Base-by-base conservation (phyloP, 37 sponge, comb jelly and placozoan genomes). In the Theonella swinhoei region DNA sequence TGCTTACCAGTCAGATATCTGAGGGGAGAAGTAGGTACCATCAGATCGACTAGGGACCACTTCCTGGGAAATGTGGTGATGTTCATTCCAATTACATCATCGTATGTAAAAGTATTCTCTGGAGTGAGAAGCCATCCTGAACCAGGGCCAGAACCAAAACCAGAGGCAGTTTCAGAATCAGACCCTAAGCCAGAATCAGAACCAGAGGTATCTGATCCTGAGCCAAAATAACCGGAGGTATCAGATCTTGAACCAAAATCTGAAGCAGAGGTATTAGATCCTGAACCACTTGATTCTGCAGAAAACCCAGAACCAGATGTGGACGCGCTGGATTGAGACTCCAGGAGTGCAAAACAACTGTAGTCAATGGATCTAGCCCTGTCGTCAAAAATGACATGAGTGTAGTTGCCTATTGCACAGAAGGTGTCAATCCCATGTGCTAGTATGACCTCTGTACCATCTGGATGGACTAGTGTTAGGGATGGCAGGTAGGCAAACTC, bases 331-430 rank as follows among this genome's bases (percentile, higher is more conserved):
- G 37, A 24, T 19, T 36, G 58, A 7, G 37, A 3, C 14, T 41
- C 20, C 9, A 80, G 70, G 1, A 43, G 40, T 17, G 58, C 40
- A 8, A 33, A 19, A 72, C 85, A 90, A 4, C 68, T 39, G 69
- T 84, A 90, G n/a, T 80, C 74, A 14, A n/a, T 42, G 20, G 31
- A 30, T 0, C n/a, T 14, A 14, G 81, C 84, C 34, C 73, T 79
- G 67, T 96, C 97, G 26, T 91, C 74, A 68, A 96, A 96, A 5
- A 96, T 72, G 42, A 96, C 69, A 35, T 91, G 87, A 0, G 91
- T 89, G 85, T 90, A 96, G 74, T 91, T 91, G 3, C 97, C 97
- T 22, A 36, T 77, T 2, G 86, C 85, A 86, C 97, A 96, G 42
- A 91, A 76, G 0, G 81, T 70, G 40, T 74, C 64, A 14, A 62